Conservation (phyloP, 2,113 vertebrate species). For the Hiodon tergisus region DNA sequence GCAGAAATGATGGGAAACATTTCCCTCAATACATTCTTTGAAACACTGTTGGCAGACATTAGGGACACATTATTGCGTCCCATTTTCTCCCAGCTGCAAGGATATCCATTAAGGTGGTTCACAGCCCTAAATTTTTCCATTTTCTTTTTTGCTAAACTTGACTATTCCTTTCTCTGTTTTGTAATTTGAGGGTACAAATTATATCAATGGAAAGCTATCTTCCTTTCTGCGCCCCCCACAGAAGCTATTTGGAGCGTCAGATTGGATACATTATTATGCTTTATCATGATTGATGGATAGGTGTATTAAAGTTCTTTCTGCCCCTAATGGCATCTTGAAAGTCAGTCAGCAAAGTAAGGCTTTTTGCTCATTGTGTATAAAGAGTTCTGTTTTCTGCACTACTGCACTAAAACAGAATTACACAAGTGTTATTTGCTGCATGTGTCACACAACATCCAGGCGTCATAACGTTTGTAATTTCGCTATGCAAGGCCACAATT, state of each 20-base stretch:
- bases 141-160: slow-evolving; percentile 75
- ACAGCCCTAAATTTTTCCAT: slow-evolving; percentile 74
- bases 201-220: slow-evolving; percentile 70
- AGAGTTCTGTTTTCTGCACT: not conserved
- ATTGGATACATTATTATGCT: slow-evolving; percentile 64
- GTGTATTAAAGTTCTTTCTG: slow-evolving; percentile 56
- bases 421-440: not conserved
- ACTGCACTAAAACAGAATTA: not conserved
- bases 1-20: slow-evolving; percentile 80
- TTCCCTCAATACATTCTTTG: slow-evolving; percentile 69
- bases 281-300: slow-evolving; percentile 66
- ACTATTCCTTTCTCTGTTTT: slow-evolving; percentile 74
- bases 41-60: slow-evolving; percentile 73
- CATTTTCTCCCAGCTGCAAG: slow-evolving; percentile 58
- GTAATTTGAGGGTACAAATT: slow-evolving; percentile 71
- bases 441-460: not conserved
- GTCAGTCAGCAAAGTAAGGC: slow-evolving; percentile 50
- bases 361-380: slow-evolving; percentile 10
- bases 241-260: slow-evolving; percentile 68
- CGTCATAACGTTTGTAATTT: not conserved
- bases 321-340: slow-evolving; percentile 22
- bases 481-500: too few species aligned
- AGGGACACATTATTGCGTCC: slow-evolving; percentile 61
- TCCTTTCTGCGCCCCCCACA: slow-evolving; percentile 55
- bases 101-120: slow-evolving; percentile 70